phyloP scores from a whole-genome alignment of 2,113 vertebrate species.

The Leiothrix lutea region DNA sequence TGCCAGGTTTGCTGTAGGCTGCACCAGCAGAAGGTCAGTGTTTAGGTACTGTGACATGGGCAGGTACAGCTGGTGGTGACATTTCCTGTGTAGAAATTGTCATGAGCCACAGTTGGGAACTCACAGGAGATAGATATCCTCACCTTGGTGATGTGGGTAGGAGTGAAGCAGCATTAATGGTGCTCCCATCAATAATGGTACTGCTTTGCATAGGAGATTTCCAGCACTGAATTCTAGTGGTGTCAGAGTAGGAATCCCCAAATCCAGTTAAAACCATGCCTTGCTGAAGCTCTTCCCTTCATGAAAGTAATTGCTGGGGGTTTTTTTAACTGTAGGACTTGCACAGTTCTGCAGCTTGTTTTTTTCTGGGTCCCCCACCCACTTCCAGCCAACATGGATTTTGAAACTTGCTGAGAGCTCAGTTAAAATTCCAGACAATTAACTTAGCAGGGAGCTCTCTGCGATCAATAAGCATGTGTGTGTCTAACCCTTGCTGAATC shows the following conservation, averaged over 20 bases:
- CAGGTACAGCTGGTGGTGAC: not conserved
- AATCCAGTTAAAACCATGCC: not conserved
- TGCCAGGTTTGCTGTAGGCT: not conserved
- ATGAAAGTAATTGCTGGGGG: not conserved
- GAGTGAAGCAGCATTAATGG: not conserved
- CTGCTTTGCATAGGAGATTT: not conserved
- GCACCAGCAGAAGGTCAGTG: not conserved
- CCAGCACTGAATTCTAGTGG: not conserved
- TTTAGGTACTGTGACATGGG: not conserved
- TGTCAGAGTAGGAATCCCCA: not conserved
- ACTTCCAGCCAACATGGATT: conserved; percentile 51
- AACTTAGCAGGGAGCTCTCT: conserved; percentile 60
- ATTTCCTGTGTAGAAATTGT: not conserved
- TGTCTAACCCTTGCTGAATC: conserved; percentile 56
- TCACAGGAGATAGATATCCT: not conserved
- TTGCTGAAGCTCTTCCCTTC: not conserved
- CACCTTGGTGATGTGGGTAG: not conserved
- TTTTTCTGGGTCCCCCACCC: conserved; percentile 49
- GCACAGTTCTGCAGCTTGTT: conserved; percentile 1
- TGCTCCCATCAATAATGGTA: not conserved
- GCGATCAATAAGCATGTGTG: conserved; percentile 51
- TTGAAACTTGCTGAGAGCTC: conserved; percentile 67
- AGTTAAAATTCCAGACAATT: conserved; percentile 67
- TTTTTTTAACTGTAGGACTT: not conserved
- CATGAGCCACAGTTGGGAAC: not conserved